Evolutionary conservation across 2,797 vertebrate genomes (phyloP), one percentile per base, ranked within the genome.

Genomic region (Pangasius krempfi): DNA sequence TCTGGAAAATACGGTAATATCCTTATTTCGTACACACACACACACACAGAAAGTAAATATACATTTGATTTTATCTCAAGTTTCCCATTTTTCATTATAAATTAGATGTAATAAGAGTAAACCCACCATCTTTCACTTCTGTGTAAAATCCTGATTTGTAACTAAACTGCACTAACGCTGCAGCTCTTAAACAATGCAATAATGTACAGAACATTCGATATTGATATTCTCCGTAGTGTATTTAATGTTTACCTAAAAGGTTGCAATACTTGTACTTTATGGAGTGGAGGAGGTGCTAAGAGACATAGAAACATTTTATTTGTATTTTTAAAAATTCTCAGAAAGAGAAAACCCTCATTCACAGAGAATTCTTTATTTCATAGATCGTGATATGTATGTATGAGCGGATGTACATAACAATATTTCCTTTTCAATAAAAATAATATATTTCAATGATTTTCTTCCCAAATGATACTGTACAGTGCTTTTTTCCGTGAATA

Each of bases 101-200:
- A 81, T 54, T 2, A 20, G 70, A 33, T 4, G 18, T 56, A 27
- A 44, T 44, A 27, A 83, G 40, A n/a, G 16, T 66, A 47, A 89
- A 83, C 78, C 87, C 73, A 82, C 56, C 73, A 87, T 88, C 88
- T 92, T 90, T 92, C 86, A 86, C 90, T 88, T 90, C 79, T 88
- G 83, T 91, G 88, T 92, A 89, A 91, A 92, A 93, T 94, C 92
- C 96, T 44, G 20, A 1, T 60, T 82, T 44, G 80, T 7, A 82
- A 7, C 13, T 82, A 44, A 93, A 94, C 96, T 96, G 95, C 96
- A 96, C 95, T 95, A 92, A 62, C 47, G 82, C 93, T 96, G 95
- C 96, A 96, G 97, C 95, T 97, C 95, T 93, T 92, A 94, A 94
- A 97, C 97, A 97, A 97, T 97, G 98, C 97, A 98, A 99, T 98